Conservation (phyloP, 2,797 vertebrate species). For the Trachops cirrhosus region DNA sequence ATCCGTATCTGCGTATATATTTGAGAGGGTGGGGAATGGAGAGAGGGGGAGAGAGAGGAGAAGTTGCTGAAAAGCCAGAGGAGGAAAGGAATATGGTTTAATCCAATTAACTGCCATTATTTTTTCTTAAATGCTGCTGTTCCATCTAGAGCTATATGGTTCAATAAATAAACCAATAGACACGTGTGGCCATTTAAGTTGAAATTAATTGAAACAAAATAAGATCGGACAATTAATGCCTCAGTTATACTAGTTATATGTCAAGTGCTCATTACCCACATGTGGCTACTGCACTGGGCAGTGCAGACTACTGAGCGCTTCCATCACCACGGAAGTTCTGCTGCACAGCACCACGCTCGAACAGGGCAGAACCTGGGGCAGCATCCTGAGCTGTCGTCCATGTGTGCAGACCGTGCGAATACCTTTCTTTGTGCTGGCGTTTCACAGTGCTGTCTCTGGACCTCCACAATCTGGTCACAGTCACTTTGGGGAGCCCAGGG, state of each 20-base stretch:
- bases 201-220: not conserved
- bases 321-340: rapidly evolving
- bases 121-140: not conserved
- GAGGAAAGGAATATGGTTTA: not conserved
- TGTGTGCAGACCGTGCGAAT: not conserved
- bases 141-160: not conserved
- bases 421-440: not conserved
- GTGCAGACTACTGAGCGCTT: not conserved
- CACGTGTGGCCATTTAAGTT: not conserved
- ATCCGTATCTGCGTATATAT: rapidly evolving
- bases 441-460: not conserved
- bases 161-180: not conserved
- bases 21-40: not conserved
- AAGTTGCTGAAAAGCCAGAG: not conserved
- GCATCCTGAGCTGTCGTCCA: not conserved
- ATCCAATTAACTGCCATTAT: not conserved
- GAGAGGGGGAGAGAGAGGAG: not conserved
- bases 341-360: rapidly evolving
- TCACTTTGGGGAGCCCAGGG: not conserved
- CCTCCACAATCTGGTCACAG: not conserved
- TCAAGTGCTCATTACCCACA: not conserved
- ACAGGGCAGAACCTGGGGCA: not conserved
- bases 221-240: not conserved
- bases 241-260: not conserved
- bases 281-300: not conserved